Evolutionary conservation across 2,888 invertebrate species (phyloP), one percentile per base, ranked within the genome.

Genomic region (Asteroscopus sphinx): DNA sequence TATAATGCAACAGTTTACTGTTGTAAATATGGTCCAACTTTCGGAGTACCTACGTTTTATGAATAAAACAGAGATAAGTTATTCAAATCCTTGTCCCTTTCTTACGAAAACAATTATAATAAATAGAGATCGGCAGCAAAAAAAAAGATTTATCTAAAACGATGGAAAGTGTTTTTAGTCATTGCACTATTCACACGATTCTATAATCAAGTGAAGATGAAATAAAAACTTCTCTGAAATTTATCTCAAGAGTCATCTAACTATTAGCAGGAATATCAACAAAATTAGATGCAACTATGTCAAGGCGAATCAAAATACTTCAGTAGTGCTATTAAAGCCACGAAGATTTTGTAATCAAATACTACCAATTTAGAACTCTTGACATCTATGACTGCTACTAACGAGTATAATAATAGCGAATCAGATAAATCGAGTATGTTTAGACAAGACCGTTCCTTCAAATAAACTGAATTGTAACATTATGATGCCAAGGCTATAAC

Each of bases 401-500:
- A 91, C 87, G 86, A 91, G 83, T 73, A 69, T 71, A 66, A 88
- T 86, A 88, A 87, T 82, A 80, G 79, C 72, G 57, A 77, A 82
- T 78, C 79, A 76, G 74, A 82, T 81, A 77, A 80, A 77, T 81
- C 81, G 78, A 83, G 81, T 78, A 52, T 87, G 80, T 87, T 87
- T 87, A 77, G 78, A 83, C 64, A 83, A 84, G 80, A 82, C 80
- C 81, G 79, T 80, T 81, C 74, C 80, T 80, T 80, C 79, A 89
- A 87, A 89, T 86, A 92, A 87, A 88, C 77, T 84, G 45, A 69
- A 61, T 54, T 63, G 65, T 70, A 56, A 76, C 59, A 53, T 66
- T 86, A 85, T 77, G 78, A 71, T 88, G 87, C 84, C 92, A 92
- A 92, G 92, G 92, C 73, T 86, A 68, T 75, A 85, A 89, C 87